Evolutionary conservation across 2,797 vertebrate genomes (phyloP).

Genomic region (Masticophis lateralis): DNA sequence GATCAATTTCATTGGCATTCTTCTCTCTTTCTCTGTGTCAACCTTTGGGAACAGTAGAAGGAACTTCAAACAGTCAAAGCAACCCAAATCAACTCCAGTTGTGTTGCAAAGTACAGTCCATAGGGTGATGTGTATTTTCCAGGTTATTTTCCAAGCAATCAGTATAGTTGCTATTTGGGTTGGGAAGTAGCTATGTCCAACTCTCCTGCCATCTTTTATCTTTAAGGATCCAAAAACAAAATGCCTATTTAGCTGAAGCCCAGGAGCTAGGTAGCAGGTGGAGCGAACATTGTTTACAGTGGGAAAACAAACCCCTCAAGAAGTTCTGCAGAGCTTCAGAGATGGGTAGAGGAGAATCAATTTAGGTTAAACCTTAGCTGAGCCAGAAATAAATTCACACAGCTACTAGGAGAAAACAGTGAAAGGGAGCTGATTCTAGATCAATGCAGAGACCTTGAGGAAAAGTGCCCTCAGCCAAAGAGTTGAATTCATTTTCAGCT

Average conservation of each 20-base stretch:
- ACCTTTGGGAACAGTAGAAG: not conserved
- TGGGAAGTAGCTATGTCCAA: not conserved
- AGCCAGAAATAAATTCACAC: not conserved
- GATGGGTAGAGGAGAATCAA: not conserved
- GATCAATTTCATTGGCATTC: not conserved
- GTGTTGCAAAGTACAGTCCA: not conserved
- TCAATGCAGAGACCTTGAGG: not conserved
- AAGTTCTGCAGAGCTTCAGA: not conserved
- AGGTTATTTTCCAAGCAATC: not conserved
- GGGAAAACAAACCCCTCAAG: not conserved
- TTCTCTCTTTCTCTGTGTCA: not conserved
- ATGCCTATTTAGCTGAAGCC: not conserved
- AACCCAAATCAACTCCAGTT: not conserved
- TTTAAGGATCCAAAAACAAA: not conserved
- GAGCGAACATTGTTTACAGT: not conserved
- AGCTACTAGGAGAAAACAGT: not conserved
- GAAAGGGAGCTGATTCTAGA: not conserved
- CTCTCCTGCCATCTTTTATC: not conserved
- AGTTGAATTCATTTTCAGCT: not conserved
- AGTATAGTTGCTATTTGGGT: not conserved
- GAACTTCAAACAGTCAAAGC: not conserved
- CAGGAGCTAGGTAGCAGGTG: not conserved
- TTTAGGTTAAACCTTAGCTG: not conserved
- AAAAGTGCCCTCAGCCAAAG: not conserved
- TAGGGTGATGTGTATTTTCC: not conserved